Evolutionary conservation across 1,140 invertebrate genomes (phyloP).

Genomic region (Ylistrum balloti): DNA sequence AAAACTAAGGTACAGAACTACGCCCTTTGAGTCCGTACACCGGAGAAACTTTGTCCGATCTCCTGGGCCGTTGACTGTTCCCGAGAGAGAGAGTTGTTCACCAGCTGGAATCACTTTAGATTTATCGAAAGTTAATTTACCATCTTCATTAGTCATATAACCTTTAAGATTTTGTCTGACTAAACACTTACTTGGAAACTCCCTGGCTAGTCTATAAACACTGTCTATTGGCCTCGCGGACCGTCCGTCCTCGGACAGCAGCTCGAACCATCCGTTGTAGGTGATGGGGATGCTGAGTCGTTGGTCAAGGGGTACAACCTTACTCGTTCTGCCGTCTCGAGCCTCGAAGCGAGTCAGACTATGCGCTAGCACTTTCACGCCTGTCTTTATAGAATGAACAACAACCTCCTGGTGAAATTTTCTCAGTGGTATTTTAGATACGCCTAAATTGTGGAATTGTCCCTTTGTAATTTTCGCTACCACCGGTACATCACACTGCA

Average conservation of each 20-base stretch:
- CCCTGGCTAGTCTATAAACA: constrained; percentile 90
- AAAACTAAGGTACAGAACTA: constrained; percentile 91
- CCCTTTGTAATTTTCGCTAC: constrained; percentile 96
- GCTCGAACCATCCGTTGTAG: constrained; percentile 96
- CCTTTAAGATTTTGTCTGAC: constrained; percentile 94
- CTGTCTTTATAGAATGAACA: constrained; percentile 91
- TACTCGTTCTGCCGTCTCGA: constrained; percentile 81
- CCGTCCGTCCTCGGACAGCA: constrained; percentile 95
- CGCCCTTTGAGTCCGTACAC: constrained; percentile 92
- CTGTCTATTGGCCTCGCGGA: constrained; percentile 94
- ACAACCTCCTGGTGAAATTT: constrained; percentile 89
- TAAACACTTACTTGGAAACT: constrained; percentile 90
- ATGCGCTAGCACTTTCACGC: constrained; percentile 92
- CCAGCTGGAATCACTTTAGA: constrained; percentile 86
- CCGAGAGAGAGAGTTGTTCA: constrained; percentile 90
- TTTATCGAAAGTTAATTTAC: constrained; percentile 87
- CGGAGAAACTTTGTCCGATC: constrained; percentile 87
- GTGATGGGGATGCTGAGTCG: constrained; percentile 90
- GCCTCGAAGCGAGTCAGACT: constrained; percentile 96
- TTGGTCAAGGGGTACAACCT: constrained; percentile 83
- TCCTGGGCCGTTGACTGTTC: constrained; percentile 71
- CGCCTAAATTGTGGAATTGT: constrained; percentile 93
- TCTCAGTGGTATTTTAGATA: constrained; percentile 88
- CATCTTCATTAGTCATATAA: constrained; percentile 84
- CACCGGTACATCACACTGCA: constrained; percentile 90